Base-by-base conservation (phyloP, 1,140 invertebrate species). In the Vanessa atalanta region DNA sequence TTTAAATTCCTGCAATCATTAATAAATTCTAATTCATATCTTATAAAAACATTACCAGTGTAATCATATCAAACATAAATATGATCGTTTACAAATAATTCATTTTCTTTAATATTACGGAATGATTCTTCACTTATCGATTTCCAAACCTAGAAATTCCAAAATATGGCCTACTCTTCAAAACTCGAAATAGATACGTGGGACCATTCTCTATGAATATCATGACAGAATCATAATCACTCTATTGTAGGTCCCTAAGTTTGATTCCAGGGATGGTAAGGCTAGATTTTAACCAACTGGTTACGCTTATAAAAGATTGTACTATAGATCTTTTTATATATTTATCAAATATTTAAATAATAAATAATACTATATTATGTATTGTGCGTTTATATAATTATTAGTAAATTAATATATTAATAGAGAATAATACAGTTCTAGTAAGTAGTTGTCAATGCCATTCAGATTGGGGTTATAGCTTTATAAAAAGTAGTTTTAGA, bases 401-500 rank as follows among this genome's bases (percentile, higher is more conserved):
- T 37, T 20, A 47, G 11, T 47, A 68, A 65, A 75, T 67, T 70
- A 74, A 75, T 66, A 65, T 20, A 20, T 20, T 20, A 20, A 20
- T 76, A 75, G 69, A 75, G 74, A 68, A 23, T 57, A 65, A 70
- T 55, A 76, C 79, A 76, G 75, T 80, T 75, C 64, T 79, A 75
- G 75, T 79, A 75, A 65, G 70, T 82, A 83, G 79, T 75, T 76
- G 68, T 77, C 67, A 61, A 88, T 78, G 83, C 88, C 85, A 89
- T 91, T 86, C 83, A 88, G 80, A 92, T 91, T 87, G 92, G 91
- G 89, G 83, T 90, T 88, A 93, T 90, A 93, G 92, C 92, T 93
- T 93, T 93, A 93, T 93, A 79, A 91, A 83, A 71, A 78, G 88
- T 93, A 93, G 91, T 70, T 55, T 70, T 75, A 70, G 70, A 43